Evolutionary conservation across 2,797 vertebrate genomes (phyloP).

Genomic region (Halcyon badia): DNA sequence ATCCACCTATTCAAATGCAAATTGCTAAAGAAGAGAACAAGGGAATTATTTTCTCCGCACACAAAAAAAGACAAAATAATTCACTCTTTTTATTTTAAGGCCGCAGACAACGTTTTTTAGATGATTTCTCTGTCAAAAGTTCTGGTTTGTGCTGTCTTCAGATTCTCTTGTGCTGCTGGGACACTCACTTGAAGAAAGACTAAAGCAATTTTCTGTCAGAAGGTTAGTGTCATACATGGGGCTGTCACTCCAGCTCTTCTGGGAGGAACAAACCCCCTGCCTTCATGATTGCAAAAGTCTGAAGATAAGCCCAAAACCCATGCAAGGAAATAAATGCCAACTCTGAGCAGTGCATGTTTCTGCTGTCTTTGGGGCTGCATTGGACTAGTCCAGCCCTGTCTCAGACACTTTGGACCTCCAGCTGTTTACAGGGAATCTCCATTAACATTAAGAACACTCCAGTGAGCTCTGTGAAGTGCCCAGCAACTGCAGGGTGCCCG

Average conservation of each 20-base stretch:
- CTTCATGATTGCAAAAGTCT: background rate
- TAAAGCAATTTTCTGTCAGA: slow-evolving; percentile 3
- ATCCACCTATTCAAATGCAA: slow-evolving; percentile 61
- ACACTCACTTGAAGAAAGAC: background rate
- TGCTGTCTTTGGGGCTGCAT: background rate
- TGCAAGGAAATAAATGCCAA: background rate
- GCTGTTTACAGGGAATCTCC: background rate
- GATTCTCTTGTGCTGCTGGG: background rate
- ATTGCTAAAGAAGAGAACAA: slow-evolving; percentile 41
- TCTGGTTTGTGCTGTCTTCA: background rate
- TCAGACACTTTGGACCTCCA: background rate
- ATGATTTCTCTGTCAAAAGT: background rate
- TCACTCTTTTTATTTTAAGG: background rate
- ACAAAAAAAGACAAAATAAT: background rate
- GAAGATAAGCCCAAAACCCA: background rate
- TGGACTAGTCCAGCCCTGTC: background rate
- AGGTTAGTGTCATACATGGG: slow-evolving; percentile 3
- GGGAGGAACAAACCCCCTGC: background rate
- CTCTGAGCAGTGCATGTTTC: background rate
- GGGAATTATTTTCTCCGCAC: background rate
- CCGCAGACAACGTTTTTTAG: background rate
- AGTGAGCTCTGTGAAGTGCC: background rate
- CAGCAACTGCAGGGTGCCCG: background rate
- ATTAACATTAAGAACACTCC: background rate
- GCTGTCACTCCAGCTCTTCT: background rate